Percentiles rank a stretch among this genome's conserved stretches.
phyloP scores from a whole-genome alignment of 1,140 invertebrate species.

The Oreohelix idahoensis region DNA sequence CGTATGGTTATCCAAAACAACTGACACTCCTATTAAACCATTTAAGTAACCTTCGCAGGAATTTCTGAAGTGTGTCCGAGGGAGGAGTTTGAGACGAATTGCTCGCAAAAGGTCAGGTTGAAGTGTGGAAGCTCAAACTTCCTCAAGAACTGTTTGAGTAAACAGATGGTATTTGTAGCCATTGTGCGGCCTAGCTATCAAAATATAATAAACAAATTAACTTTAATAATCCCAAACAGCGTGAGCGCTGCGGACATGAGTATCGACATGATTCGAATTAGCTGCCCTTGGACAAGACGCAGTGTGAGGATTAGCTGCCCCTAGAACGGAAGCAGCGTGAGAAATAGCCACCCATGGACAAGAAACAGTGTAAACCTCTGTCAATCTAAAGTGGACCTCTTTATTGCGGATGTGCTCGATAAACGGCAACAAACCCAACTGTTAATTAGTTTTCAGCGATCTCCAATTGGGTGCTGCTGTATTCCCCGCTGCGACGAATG shows the following conservation, averaged over 20 bases:
- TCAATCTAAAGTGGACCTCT: neutral
- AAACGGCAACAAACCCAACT: neutral
- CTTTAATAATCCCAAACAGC: neutral
- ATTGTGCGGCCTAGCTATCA: neutral
- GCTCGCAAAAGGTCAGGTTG: neutral
- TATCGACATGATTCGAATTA: slow-evolving; percentile 17
- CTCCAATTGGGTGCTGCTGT: neutral
- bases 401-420: neutral
- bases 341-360: neutral
- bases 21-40: slow-evolving; percentile 4
- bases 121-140: neutral
- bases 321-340: neutral
- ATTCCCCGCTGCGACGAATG: neutral
- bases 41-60: neutral
- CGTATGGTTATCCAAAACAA: too few relatives aligned
- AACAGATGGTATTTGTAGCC: neutral
- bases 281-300: neutral
- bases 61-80: neutral
- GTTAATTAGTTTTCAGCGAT: slow-evolving; percentile 9
- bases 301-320: neutral
- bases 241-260: neutral
- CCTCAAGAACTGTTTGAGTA: neutral
- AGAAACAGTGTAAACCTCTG: neutral
- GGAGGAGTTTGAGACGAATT: neutral
- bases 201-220: slow-evolving; percentile 8